Percentiles rank a stretch among this genome's conserved stretches.
Evolutionary conservation across 1,140 invertebrate genomes (phyloP).

Genomic region (Diorhabda sublineata): DNA sequence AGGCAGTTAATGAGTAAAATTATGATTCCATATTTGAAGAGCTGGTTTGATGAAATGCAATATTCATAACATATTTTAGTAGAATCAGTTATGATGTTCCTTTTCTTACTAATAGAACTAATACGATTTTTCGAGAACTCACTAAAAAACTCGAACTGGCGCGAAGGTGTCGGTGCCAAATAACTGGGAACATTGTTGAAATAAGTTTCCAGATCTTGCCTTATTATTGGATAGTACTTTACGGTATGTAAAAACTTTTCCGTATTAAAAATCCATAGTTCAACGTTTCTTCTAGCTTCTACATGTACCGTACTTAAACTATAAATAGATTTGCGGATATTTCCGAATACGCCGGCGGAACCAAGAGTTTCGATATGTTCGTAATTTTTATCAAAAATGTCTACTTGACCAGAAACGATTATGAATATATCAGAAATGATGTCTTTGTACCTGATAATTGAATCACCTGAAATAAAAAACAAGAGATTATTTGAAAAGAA

Average conservation of each 20-base stretch:
- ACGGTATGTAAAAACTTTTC: constrained; percentile 9
- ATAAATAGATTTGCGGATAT: not conserved
- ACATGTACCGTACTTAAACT: constrained; percentile 8
- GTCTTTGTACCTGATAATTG: constrained; percentile 10
- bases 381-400: constrained; percentile 7
- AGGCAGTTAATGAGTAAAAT: too few relatives aligned
- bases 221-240: not conserved
- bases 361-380: not conserved
- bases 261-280: constrained; percentile 10
- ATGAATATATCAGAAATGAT: constrained; percentile 14
- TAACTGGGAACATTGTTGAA: not conserved
- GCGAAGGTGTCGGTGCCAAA: not conserved
- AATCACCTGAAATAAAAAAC: constrained; percentile 1
- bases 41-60: too few relatives aligned
- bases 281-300: constrained; percentile 11
- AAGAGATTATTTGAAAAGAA: too few relatives aligned
- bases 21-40: too few relatives aligned
- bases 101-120: too few relatives aligned
- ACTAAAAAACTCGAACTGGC: not conserved
- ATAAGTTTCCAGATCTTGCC: not conserved
- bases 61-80: too few relatives aligned
- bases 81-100: too few relatives aligned
- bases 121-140: not conserved
- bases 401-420: constrained; percentile 9
- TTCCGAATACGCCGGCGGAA: constrained; percentile 9